These are phyloP conservation scores for Sinocyclocheilus maitianheensis DNA, from an alignment of 2,113 vertebrate species.

Conservation along the genomic window DNA sequence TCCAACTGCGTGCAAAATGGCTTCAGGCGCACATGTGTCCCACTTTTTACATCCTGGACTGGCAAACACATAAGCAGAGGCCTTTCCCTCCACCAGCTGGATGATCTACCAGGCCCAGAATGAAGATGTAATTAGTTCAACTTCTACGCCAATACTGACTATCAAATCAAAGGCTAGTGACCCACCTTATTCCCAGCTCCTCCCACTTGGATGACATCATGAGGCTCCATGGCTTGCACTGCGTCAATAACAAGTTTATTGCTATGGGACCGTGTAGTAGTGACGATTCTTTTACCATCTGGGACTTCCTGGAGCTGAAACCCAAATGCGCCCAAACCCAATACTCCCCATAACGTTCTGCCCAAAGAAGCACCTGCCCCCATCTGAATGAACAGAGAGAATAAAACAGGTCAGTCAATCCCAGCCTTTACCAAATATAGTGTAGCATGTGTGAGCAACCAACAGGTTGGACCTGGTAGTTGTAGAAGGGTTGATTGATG, in stretches of 20 bases:
- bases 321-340: constrained; percentile 90
- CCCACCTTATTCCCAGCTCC: constrained; percentile 97
- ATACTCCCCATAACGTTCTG: constrained; percentile 92
- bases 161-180: neutral
- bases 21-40: constrained; percentile 96
- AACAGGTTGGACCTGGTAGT: constrained; percentile 87
- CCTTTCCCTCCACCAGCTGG: constrained; percentile 93
- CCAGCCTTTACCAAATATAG: neutral
- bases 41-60: constrained; percentile 97
- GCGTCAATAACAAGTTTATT: constrained; percentile 89
- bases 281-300: constrained; percentile 83
- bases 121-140: neutral
- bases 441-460: neutral
- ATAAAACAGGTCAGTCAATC: neutral
- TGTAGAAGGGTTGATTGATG: constrained; percentile 98
- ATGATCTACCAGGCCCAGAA: constrained; percentile 80
- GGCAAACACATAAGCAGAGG: constrained; percentile 95
- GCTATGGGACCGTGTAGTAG: constrained; percentile 94
- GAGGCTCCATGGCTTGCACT: constrained; percentile 87
- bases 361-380: constrained; percentile 81
- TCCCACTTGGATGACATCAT: constrained; percentile 87
- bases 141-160: neutral
- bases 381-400: constrained; percentile 70
- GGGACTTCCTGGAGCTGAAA: constrained; percentile 89
- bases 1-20: constrained; percentile 91